Base-by-base conservation (phyloP, 1,140 invertebrate genomes). In the Mizuhopecten yessoensis region DNA sequence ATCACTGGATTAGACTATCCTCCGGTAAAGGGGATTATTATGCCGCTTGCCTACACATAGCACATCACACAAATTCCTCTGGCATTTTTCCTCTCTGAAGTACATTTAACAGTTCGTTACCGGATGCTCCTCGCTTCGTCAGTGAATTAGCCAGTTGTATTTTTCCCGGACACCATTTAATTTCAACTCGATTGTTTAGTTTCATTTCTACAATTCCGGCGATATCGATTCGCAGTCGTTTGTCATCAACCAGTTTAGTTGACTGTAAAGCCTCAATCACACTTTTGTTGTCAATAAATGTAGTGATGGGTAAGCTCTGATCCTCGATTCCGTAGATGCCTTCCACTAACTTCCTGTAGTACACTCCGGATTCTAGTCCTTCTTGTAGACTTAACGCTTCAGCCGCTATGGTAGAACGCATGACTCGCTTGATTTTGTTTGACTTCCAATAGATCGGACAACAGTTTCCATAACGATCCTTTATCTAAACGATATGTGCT, bases 211-310 rank as follows among this genome's bases (percentile, higher is more conserved):
- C n/a, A 34, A n/a, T 90, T 57, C 42, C 91, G 42, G 88, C 86
- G 88, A 92, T 90, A 34, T 92, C 91, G 29, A 92, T 88, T 57
- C 90, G 34, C 36, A 91, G 86, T 34, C 87, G 90, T 86, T 91
- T 91, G 86, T 91, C 87, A 33, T 87, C 88, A 23, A 92, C 91
- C 33, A 92, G 36, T 86, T 88, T 92, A 17, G 88, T 92, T 39
- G 86, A 88, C 10, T 29, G 33, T 33, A 92, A 36, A 15, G 91
- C 91, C 29, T 92, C 91, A 45, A 89, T 87, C 34, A 92, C 91
- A 90, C 91, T 90, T 75, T 86, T 92, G 34, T 92, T 92, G 91
- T 92, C 91, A 88, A 88, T 57, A 36, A 90, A 92, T 10, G 87
- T 57, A 29, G 33, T 34, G 15, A 92, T 90, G 11, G 33, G 86